Evolutionary conservation across 2,797 vertebrate species (phyloP).

Genomic region (Pantherophis vulpinus): DNA sequence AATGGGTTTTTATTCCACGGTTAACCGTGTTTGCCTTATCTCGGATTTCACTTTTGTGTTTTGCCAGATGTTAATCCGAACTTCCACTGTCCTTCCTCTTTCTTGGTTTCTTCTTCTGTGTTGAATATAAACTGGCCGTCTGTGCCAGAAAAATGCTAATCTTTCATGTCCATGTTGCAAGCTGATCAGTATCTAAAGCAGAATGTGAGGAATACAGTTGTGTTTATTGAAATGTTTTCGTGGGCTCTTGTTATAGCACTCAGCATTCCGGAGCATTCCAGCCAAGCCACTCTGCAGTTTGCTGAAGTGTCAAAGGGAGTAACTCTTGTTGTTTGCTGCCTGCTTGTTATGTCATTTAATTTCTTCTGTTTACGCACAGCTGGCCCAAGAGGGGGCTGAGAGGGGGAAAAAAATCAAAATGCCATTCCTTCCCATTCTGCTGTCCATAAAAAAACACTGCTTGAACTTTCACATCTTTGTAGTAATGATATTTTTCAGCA

Average conservation of each 20-base stretch:
- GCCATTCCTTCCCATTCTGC: not conserved
- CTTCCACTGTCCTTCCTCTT: not conserved
- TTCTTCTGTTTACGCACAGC: not conserved
- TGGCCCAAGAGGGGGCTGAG: not conserved
- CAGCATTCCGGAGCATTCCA: not conserved
- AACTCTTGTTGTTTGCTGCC: not conserved
- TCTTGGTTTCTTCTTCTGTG: not conserved
- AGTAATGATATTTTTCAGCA: not conserved
- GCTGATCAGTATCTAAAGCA: not conserved
- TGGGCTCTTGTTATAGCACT: not conserved
- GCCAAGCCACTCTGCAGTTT: not conserved
- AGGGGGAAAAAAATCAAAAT: not conserved
- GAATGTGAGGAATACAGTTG: not conserved
- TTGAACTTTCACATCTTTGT: not conserved
- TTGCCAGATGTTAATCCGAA: not conserved
- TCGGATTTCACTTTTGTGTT: not conserved
- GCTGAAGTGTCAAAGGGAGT: not conserved
- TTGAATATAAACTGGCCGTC: not conserved
- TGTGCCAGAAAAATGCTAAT: not conserved
- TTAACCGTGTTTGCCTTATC: not conserved
- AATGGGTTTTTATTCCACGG: not conserved
- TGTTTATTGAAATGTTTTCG: slow-evolving; percentile 2
- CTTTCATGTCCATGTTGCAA: not conserved
- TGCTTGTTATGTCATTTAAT: not conserved
- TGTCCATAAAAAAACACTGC: not conserved